Conservation (phyloP, 2,797 vertebrate genomes). For the Semaprochilodus insignis region DNA sequence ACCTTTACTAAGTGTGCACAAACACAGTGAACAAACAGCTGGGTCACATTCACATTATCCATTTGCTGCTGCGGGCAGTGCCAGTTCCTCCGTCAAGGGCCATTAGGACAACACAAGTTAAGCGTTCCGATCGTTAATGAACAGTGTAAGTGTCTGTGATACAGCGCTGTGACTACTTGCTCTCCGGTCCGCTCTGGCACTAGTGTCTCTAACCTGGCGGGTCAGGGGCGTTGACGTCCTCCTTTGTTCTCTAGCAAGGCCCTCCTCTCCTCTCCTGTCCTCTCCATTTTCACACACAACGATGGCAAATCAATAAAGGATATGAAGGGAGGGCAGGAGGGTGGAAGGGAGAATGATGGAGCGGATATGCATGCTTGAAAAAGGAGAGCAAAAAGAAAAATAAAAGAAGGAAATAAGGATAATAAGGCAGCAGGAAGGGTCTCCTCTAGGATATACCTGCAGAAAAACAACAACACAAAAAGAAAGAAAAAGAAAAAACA, state of each 20-base stretch:
- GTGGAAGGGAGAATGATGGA: conserved; percentile 61
- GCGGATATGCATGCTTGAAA: conserved; percentile 66
- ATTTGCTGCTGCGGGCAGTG: background rate
- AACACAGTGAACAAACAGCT: conserved; percentile 17
- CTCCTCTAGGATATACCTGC: conserved; percentile 82
- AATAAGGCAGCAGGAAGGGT: conserved; percentile 53
- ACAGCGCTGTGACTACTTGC: background rate
- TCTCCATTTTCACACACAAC: conserved; percentile 71
- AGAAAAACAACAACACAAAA: conserved; percentile 72
- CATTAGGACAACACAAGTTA: background rate
- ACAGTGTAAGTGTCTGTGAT: background rate
- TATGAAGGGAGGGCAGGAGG: conserved; percentile 59
- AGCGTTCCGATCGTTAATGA: background rate
- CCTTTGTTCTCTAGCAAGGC: conserved; percentile 50
- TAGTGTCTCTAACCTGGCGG: conserved; percentile 50
- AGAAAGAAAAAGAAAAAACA: conserved; percentile 62
- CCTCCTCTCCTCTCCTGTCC: conserved; percentile 71
- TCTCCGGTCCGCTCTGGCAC: conserved; percentile 29
- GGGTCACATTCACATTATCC: background rate
- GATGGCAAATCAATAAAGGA: conserved; percentile 77
- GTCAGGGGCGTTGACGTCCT: conserved; percentile 56
- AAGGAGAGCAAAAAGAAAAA: conserved; percentile 42
- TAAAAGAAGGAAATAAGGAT: conserved; percentile 35
- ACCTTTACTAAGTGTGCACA: background rate
- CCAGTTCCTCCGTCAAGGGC: background rate